Evolutionary conservation across 2,113 vertebrate species (phyloP), one percentile per base, ranked within the genome.

Genomic region (Salvelinus alpinus): DNA sequence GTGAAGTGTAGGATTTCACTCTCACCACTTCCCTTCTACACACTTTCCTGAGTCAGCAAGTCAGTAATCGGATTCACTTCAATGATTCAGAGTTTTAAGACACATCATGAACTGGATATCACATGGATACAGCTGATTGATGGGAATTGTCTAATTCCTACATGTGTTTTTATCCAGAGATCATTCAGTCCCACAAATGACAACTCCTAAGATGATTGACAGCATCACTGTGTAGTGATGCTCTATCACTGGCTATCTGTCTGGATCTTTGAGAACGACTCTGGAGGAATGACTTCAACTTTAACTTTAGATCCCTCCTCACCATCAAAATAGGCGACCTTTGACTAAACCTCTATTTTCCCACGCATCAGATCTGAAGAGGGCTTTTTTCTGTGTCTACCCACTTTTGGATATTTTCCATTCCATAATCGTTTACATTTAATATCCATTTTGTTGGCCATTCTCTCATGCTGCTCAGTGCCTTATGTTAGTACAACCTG

Each of bases 361-460:
- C 38, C 38, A 44, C 2, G 2, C 38, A 12, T 11, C 9, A 44
- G 38, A 44, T 44, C 38, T 44, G 38, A 44, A 44, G 9, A 44
- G 38, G 2, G 38, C 84, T 62, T 51, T 82, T 88, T 84, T 89
- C 90, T 89, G 88, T 90, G 88, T 90, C 88, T 90, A 89, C 90
- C 84, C 70, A 80, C 84, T 74, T 82, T 79, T 54, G 85, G 78
- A 81, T 86, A 86, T 87, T 90, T 89, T 90, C 86, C 84, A 83
- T 79, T 76, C 84, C 83, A 79, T 75, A 87, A 88, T 87, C 79
- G 5, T 78, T 90, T 87, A 91, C 83, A 85, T 85, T 81, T 77
- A 12, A 12, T 51, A 31, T 82, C 81, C 81, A 81, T 74, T 78
- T 67, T 12, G 12, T 77, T 64, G 86, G 76, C 68, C 76, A 76